phyloP scores from a whole-genome alignment of 2,113 vertebrate genomes.

The Perca flavescens region DNA sequence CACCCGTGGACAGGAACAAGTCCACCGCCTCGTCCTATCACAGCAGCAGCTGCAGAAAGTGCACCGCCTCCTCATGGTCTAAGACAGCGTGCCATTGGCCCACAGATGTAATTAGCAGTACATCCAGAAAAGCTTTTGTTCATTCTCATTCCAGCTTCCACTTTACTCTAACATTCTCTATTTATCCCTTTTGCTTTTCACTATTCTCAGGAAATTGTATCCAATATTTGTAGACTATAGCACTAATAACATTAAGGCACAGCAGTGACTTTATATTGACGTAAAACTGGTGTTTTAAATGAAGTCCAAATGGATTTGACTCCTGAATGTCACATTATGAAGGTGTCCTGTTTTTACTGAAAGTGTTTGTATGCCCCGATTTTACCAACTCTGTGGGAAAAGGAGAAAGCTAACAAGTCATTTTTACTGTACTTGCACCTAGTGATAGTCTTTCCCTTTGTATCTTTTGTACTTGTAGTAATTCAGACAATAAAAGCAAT shows the following conservation, averaged over 20 bases:
- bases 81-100: neutral
- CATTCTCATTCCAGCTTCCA: slow-evolving; percentile 16
- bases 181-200: slow-evolving; percentile 32
- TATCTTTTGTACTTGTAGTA: slow-evolving; percentile 62
- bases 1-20: slow-evolving; percentile 86
- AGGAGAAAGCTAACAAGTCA: neutral
- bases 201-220: slow-evolving; percentile 60
- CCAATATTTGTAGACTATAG: slow-evolving; percentile 23
- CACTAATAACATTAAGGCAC: slow-evolving; percentile 36
- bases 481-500: slow-evolving; percentile 59
- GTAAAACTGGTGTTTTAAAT: neutral
- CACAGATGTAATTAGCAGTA: neutral
- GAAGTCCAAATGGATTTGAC: slow-evolving; percentile 20
- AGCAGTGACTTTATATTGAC: slow-evolving; percentile 3
- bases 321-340: slow-evolving; percentile 26
- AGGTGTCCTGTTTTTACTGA: slow-evolving; percentile 24
- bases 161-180: slow-evolving; percentile 26
- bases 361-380: neutral
- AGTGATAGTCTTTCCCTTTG: slow-evolving; percentile 9
- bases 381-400: slow-evolving; percentile 1
- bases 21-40: slow-evolving; percentile 89
- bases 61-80: slow-evolving; percentile 87
- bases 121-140: neutral
- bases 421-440: slow-evolving; percentile 33
- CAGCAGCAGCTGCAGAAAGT: slow-evolving; percentile 89